Evolutionary conservation across 1,140 invertebrate genomes (phyloP), one percentile per base, ranked within the genome.

Genomic region (Leptinotarsa lineolata): DNA sequence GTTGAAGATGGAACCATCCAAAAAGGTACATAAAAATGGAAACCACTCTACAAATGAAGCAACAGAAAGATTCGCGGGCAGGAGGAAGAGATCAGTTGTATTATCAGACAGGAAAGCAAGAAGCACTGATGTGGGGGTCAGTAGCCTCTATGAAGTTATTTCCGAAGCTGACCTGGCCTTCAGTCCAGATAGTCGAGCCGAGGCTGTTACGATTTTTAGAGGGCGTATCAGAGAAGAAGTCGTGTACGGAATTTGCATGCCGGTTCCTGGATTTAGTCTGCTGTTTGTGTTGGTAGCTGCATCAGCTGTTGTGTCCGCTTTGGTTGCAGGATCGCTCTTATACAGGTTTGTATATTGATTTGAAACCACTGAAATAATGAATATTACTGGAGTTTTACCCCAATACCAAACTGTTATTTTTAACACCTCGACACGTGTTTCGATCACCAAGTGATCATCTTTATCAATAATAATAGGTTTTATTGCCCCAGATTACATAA

Each of bases 101-200:
- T 87, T 92, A 15, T 89, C 91, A 8, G 91, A 93, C 79, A 18
- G 93, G 5, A 92, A 80, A 24, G 80, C 72, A 13, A 89, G 92
- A 22, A 94, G 92, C 74, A 93, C 92, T 3, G 94, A 94, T 81
- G 93, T 95, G 13, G 95, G 93, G 11, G 94, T 96, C 18, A 93
- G 90, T 76, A 94, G 93, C 2, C 89, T 94, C 54, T 96, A 95
- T 83, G 93, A 95, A 76, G 95, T 97, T n/a, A 95, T 97, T 30
- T 95, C 94, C 3, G 94, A 95, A 84, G 93, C 94, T 13, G 95
- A 97, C 84, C 85, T 97, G 21, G 94, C 93, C n/a, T 97, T 97
- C 83, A 94, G 92, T 78, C 93, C 94, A 0, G 93, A 95, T 75
- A 88, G 88, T 21, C 89, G 90, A 54, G 89, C 91, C 18, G 93